A percentile compares a stretch with the other conserved stretches of the same genome.
These are phyloP conservation scores for Garra rufa DNA, from an alignment of 2,113 vertebrate genomes.

Conservation along the genomic window DNA sequence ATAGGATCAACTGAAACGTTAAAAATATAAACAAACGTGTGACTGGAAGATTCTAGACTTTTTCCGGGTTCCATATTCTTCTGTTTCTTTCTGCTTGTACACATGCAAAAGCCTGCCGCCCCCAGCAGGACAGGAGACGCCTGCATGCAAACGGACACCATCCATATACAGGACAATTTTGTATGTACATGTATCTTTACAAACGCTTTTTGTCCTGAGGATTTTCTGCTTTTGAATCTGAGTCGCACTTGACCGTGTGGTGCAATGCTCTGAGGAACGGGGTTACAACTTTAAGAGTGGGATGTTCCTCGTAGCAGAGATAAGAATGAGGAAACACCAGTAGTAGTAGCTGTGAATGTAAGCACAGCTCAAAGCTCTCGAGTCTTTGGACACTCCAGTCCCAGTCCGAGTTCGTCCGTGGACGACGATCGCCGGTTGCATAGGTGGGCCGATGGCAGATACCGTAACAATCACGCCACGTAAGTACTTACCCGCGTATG, in stretches of 20 bases:
- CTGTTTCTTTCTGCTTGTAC: not conserved
- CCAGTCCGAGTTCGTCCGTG: not conserved
- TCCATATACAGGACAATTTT: not conserved
- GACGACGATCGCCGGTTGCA: not conserved
- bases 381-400: not conserved
- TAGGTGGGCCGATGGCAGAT: constrained; percentile 42
- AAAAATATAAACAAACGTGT: too few species aligned
- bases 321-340: constrained; percentile 63
- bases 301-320: constrained; percentile 36
- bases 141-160: not conserved
- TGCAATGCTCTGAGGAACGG: not conserved
- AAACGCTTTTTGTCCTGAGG: not conserved
- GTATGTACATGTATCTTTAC: not conserved
- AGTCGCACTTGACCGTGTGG: too few species aligned
- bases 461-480: accelerated
- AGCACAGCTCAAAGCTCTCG: not conserved
- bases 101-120: not conserved
- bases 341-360: not conserved
- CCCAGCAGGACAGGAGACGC: not conserved
- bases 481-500: constrained; percentile 33
- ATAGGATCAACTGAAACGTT: too few species aligned
- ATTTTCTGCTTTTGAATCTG: not conserved
- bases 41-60: too few species aligned
- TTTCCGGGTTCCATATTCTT: not conserved
- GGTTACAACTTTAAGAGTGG: constrained; percentile 54